phyloP scores from a whole-genome alignment of 2,113 vertebrate species.

The Falco punctatus region DNA sequence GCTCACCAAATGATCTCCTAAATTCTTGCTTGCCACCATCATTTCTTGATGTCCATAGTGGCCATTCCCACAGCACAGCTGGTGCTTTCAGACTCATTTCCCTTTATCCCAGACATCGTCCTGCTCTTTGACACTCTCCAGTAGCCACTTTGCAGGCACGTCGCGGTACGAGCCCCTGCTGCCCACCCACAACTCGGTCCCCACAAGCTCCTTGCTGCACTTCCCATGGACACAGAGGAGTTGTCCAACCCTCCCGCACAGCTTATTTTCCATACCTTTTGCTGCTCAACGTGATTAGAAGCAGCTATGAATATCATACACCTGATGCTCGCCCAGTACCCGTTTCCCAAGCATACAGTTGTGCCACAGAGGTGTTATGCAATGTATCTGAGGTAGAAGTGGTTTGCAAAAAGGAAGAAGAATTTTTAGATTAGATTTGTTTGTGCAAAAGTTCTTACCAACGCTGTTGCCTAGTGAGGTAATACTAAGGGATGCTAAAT shows the following conservation, averaged over 20 bases:
- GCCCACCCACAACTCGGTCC: background rate
- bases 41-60: background rate
- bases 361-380: background rate
- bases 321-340: background rate
- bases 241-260: background rate
- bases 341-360: background rate
- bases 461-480: background rate
- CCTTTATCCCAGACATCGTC: no score
- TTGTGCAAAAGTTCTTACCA: background rate
- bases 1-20: background rate
- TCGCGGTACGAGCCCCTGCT: accelerated
- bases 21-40: background rate
- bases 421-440: background rate
- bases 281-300: background rate
- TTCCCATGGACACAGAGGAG: background rate
- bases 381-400: background rate
- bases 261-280: background rate
- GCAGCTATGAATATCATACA: no score
- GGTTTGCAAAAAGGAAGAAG: background rate
- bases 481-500: background rate
- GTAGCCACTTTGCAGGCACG: background rate
- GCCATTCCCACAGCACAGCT: background rate
- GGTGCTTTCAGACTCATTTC: background rate
- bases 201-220: background rate
- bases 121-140: background rate